Base-by-base conservation (phyloP, 2,888 invertebrate genomes). In the Amblyjoppa fuscipennis region DNA sequence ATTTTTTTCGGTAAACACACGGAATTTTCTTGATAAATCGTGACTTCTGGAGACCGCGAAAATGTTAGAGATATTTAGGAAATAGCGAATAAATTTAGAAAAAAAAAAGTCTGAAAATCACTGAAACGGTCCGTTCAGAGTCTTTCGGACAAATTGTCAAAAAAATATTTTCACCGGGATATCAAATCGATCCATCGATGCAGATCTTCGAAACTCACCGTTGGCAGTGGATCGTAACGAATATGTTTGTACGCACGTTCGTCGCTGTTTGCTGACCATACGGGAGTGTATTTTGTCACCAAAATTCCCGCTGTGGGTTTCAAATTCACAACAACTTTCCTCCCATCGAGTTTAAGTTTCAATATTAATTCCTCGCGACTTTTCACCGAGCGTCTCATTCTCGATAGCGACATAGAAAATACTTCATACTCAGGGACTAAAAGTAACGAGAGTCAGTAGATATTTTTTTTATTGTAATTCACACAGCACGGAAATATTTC, bases 201-300 rank as follows among this genome's bases (percentile, higher is more conserved):
- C 11, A 9, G 5, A 53, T 77, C 6, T 11, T 25, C 9, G 16
- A 16, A 38, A 25, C 71, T 64, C 28, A 79, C 79, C 11, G n/a
- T 71, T 49, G 79, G n/a, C 16, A n/a, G 51, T 7, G 71, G 49
- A 3, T 79, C 71, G 51, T 79, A 79, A 34, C 79, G 79, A 49
- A 79, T 71, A 0, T 49, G 20, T 0, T 64, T 64, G 25, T 64
- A 53, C 3, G 79, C 71, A 4, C 20, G 9, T 49, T 20, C 4
- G 31, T 79, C 79, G n/a, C 45, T 64, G 25, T 34, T 34, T 1
- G 71, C 79, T 0, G 11, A 11, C 41, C 41, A 41, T 41, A 41
- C 41, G 2, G 41, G 41, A 2, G 41, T 41, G 41, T 51, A n/a
- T 16, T 51, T 51, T n/a, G 51, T 6, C 51, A 11, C 68, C 28